Conservation (phyloP, 2,888 invertebrate species). For the Aphodius sticticus region DNA sequence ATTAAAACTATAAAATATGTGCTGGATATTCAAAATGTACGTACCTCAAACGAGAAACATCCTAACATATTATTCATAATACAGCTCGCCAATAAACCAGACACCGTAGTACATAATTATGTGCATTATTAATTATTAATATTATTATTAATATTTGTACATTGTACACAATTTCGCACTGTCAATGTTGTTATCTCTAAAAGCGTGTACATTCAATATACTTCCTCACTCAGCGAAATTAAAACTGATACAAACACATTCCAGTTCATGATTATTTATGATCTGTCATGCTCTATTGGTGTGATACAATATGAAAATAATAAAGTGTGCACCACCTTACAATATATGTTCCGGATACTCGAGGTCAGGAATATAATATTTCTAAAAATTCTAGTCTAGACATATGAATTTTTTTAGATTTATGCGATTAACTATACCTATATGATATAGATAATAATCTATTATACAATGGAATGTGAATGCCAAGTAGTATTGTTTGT, state of each 20-base stretch:
- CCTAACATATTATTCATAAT: no score
- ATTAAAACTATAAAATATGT: no score
- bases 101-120: no score
- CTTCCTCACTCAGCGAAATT: neutral
- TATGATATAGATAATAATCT: neutral
- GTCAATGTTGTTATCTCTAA: neutral
- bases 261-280: neutral
- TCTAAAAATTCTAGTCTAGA: neutral
- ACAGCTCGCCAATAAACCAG: no score
- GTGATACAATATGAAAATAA: neutral
- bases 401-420: neutral
- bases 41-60: no score
- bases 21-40: no score
- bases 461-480: neutral
- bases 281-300: neutral
- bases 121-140: no score
- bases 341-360: neutral
- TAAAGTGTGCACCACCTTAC: neutral
- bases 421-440: no score
- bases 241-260: neutral
- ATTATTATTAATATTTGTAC: neutral
- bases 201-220: neutral
- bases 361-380: neutral
- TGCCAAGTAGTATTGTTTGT: neutral
- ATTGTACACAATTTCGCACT: neutral